Percentiles rank a stretch among this genome's conserved stretches.
Evolutionary conservation across 2,888 invertebrate species (phyloP).

Genomic region (Herminia tarsipennalis): DNA sequence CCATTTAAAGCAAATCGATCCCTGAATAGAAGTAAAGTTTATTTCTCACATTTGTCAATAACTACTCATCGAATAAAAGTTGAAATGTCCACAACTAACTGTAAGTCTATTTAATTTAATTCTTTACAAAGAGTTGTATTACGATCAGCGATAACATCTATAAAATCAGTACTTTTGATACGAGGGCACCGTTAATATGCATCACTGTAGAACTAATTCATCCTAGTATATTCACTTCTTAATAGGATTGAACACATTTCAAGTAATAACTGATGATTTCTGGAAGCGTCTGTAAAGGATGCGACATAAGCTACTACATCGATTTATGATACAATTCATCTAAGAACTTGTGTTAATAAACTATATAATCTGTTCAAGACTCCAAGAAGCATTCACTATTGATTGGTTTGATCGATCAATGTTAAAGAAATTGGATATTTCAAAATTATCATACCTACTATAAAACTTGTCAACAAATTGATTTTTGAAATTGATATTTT

Average conservation of each 20-base stretch:
- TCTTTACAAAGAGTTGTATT: slow-evolving; percentile 20
- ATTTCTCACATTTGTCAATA: slow-evolving; percentile 5
- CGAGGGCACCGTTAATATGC: slow-evolving; percentile 18
- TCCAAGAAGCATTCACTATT: neutral
- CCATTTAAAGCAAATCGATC: too few relatives aligned
- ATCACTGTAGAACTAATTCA: slow-evolving; percentile 19
- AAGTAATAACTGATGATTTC: slow-evolving; percentile 21
- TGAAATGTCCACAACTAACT: slow-evolving; percentile 1
- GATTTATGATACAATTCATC: slow-evolving; percentile 31
- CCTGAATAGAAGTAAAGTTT: neutral
- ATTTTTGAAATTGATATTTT: slow-evolving; percentile 13
- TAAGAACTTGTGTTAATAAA: slow-evolving; percentile 16
- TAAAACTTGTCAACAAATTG: slow-evolving; percentile 25
- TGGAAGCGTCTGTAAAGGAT: slow-evolving; percentile 24
- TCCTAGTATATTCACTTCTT: slow-evolving; percentile 14
- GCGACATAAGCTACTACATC: slow-evolving; percentile 23
- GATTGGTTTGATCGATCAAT: slow-evolving; percentile 2
- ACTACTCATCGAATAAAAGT: slow-evolving; percentile 1
- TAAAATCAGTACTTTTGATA: slow-evolving; percentile 25
- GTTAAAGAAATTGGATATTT: slow-evolving; percentile 8
- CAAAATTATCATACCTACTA: slow-evolving; percentile 14
- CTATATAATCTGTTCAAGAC: slow-evolving; percentile 1
- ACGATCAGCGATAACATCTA: slow-evolving; percentile 19
- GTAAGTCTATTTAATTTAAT: slow-evolving; percentile 17
- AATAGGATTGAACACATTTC: slow-evolving; percentile 19